phyloP scores from a whole-genome alignment of 2,888 invertebrate species.

The Agrilus cyanescens region DNA sequence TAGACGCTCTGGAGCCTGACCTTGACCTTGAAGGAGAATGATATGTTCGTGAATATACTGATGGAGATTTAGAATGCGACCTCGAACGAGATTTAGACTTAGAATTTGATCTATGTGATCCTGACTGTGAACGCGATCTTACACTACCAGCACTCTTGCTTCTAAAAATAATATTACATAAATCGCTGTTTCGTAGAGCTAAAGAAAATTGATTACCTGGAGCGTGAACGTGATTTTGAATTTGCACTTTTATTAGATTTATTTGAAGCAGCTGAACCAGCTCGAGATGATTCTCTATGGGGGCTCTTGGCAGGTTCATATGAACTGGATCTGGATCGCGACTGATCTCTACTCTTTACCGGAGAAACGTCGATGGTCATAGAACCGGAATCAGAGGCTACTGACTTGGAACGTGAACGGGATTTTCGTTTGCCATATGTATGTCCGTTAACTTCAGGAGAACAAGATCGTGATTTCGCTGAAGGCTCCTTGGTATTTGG shows the following conservation, averaged over 20 bases:
- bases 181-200: slow-evolving; percentile 15
- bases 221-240: slow-evolving; percentile 17
- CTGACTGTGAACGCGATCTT: slow-evolving; percentile 19
- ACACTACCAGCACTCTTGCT: slow-evolving; percentile 9
- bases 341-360: slow-evolving; percentile 15
- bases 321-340: slow-evolving; percentile 16
- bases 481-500: slow-evolving; percentile 20
- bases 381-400: slow-evolving; percentile 14
- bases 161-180: too few species aligned
- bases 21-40: slow-evolving; percentile 4
- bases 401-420: slow-evolving; percentile 12
- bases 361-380: slow-evolving; percentile 17
- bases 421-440: slow-evolving; percentile 6
- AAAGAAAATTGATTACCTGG: slow-evolving; percentile 21
- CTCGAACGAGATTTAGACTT: slow-evolving; percentile 16
- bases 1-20: slow-evolving; percentile 3
- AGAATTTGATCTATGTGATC: slow-evolving; percentile 19
- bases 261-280: slow-evolving; percentile 6
- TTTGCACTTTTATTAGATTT: slow-evolving; percentile 21
- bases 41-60: neutral
- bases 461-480: slow-evolving; percentile 13
- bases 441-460: slow-evolving; percentile 10
- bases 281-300: slow-evolving; percentile 11
- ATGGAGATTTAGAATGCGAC: slow-evolving; percentile 7
- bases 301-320: slow-evolving; percentile 16